These are phyloP conservation scores for Epinephelus malabaricus DNA, from an alignment of 2,797 vertebrate species.

Conservation along the genomic window DNA sequence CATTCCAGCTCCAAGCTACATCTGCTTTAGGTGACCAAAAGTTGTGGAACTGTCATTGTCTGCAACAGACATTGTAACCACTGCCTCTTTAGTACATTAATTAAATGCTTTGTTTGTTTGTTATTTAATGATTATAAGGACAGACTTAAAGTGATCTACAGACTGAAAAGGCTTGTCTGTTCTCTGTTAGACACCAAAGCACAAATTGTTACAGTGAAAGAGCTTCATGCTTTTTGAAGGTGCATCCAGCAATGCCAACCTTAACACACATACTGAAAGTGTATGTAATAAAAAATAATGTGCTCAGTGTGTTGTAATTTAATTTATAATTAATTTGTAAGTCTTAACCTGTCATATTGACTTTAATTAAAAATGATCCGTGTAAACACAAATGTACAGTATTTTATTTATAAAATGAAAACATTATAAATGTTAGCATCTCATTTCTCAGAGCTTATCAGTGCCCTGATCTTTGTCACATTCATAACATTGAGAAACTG, in stretches of 20 bases:
- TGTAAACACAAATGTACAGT: neutral
- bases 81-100: neutral
- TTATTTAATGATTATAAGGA: neutral
- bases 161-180: neutral
- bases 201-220: neutral
- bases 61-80: neutral
- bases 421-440: neutral
- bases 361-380: neutral
- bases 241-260: neutral
- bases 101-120: neutral
- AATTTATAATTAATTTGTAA: neutral
- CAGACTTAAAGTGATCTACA: neutral
- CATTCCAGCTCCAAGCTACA: neutral
- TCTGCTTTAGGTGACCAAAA: neutral
- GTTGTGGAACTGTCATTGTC: neutral
- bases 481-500: neutral
- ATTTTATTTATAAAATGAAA: neutral
- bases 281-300: neutral
- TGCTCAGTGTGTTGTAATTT: conserved; percentile 13
- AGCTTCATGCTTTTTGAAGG: neutral
- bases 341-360: neutral
- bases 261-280: neutral
- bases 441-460: neutral
- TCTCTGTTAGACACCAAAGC: neutral
- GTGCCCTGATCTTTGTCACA: neutral